These are phyloP conservation scores for Eremobia ochroleuca DNA, from an alignment of 2,888 invertebrate species.

Conservation along the genomic window DNA sequence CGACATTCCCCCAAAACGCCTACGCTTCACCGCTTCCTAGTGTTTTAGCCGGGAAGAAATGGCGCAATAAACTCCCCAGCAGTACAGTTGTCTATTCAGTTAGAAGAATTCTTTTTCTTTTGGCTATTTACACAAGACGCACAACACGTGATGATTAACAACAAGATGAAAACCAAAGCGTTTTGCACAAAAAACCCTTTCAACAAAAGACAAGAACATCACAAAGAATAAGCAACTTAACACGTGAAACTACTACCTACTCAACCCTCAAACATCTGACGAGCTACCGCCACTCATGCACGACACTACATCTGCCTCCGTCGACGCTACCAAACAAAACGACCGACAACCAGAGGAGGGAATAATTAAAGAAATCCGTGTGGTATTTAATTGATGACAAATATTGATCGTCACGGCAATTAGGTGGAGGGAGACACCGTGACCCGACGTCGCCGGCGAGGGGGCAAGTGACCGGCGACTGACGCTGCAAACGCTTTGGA, in stretches of 20 bases:
- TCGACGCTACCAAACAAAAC: conserved; percentile 66
- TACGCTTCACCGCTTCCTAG: neutral
- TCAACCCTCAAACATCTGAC: conserved; percentile 38
- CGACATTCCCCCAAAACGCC: neutral
- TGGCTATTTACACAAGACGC: neutral
- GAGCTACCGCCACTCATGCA: conserved; percentile 32
- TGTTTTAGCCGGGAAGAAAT: neutral
- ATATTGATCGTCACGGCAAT: conserved; percentile 86
- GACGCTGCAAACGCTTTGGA: conserved; percentile 7
- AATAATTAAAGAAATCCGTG: conserved; percentile 76
- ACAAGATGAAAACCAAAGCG: neutral
- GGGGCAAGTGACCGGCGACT: conserved; percentile 33
- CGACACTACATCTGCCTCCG: conserved; percentile 41
- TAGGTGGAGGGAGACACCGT: conserved; percentile 73
- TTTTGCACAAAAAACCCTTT: neutral
- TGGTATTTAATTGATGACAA: conserved; percentile 86
- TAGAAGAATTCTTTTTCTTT: neutral
- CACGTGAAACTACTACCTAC: conserved; percentile 52
- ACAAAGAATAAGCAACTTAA: conserved; percentile 35
- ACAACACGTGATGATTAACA: neutral
- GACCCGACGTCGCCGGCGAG: conserved; percentile 69
- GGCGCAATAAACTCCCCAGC: neutral
- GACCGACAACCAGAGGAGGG: conserved; percentile 57
- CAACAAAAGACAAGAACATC: conserved; percentile 29
- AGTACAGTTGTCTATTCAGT: neutral